A percentile compares a stretch with the other conserved stretches of the same genome.
Evolutionary conservation across 2,113 vertebrate species (phyloP).

Genomic region (Zosterops lateralis): DNA sequence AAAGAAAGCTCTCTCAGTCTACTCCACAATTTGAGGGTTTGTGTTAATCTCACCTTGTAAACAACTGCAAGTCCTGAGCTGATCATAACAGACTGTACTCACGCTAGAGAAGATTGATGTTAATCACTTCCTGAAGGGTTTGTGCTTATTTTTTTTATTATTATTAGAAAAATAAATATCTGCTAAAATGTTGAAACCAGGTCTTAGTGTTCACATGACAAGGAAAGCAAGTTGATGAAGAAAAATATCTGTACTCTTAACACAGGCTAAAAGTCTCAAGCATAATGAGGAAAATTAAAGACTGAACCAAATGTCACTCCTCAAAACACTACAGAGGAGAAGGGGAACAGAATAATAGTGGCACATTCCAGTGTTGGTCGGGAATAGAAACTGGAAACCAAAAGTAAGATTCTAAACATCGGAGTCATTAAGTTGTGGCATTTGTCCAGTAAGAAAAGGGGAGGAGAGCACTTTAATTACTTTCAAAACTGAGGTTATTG

Average conservation of each 20-base stretch:
- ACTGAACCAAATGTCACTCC: background rate
- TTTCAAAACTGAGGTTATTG: background rate
- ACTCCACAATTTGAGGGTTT: background rate
- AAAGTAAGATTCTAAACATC: background rate
- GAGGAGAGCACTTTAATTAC: background rate
- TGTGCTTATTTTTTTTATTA: background rate
- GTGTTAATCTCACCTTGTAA: background rate
- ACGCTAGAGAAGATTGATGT: background rate
- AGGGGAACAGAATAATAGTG: background rate
- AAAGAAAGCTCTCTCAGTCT: background rate
- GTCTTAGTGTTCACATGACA: rapidly evolving
- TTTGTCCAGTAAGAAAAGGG: background rate
- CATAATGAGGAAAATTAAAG: background rate
- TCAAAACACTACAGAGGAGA: background rate
- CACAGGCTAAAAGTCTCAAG: background rate
- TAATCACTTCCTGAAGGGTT: background rate
- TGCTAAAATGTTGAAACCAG: background rate
- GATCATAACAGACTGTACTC: background rate
- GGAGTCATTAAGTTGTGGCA: background rate
- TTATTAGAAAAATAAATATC: background rate
- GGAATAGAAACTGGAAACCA: background rate
- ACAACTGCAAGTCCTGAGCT: background rate
- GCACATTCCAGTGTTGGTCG: background rate
- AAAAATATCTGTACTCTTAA: background rate
- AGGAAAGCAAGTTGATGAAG: background rate